These are phyloP conservation scores for Anoplius nigerrimus DNA, from an alignment of 2,888 invertebrate species.

Conservation along the genomic window DNA sequence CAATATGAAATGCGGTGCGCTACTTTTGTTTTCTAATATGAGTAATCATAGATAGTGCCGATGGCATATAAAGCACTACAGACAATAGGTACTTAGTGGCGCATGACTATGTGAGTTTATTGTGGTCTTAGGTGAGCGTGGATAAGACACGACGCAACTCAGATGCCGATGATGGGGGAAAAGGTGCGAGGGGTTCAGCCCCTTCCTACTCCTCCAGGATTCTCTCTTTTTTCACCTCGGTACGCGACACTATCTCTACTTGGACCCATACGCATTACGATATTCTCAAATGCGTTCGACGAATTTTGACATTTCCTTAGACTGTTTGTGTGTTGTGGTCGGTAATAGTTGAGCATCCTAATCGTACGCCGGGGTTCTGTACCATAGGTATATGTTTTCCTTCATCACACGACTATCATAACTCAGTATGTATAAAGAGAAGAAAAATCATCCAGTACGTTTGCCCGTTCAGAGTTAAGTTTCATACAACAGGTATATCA, in stretches of 20 bases:
- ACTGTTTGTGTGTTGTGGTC: slow-evolving; percentile 47
- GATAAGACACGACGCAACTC: slow-evolving; percentile 73
- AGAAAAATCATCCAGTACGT: too few species aligned
- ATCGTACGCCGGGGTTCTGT: slow-evolving; percentile 23
- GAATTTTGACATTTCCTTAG: slow-evolving; percentile 41
- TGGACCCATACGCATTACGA: slow-evolving; percentile 73
- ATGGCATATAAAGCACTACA: slow-evolving; percentile 9
- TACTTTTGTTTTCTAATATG: too few species aligned
- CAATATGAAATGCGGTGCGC: background rate
- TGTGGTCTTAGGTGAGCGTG: slow-evolving; percentile 73
- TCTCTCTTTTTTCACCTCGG: slow-evolving; percentile 74
- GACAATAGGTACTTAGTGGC: slow-evolving; percentile 36
- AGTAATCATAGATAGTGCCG: too few species aligned
- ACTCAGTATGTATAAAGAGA: too few species aligned
- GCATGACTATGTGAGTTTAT: slow-evolving; percentile 70
- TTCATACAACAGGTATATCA: too few species aligned
- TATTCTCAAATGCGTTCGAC: slow-evolving; percentile 50
- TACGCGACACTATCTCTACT: slow-evolving; percentile 73
- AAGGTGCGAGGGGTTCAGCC: slow-evolving; percentile 68
- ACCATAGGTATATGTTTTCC: slow-evolving; percentile 39
- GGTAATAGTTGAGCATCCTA: slow-evolving; percentile 35
- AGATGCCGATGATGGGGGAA: slow-evolving; percentile 70
- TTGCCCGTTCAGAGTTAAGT: too few species aligned
- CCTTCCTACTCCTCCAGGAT: slow-evolving; percentile 73
- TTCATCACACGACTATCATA: slow-evolving; percentile 28